Base-by-base conservation (phyloP, 2,797 vertebrate genomes). In the Bovichtus diacanthus region DNA sequence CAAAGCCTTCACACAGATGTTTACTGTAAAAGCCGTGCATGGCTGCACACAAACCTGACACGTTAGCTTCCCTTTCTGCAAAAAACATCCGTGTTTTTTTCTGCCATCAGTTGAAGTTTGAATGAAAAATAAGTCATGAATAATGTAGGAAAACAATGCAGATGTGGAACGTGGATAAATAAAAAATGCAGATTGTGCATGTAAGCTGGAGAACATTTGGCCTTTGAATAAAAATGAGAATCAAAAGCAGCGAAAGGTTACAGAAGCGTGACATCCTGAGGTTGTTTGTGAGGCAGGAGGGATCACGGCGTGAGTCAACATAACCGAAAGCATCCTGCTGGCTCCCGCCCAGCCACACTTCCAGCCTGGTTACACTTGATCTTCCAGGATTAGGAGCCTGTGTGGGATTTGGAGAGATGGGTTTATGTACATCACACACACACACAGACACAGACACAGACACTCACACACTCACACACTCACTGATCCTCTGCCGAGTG, bases 331-430 rank as follows among this genome's bases (percentile, higher is more conserved):
- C 80, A 39, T 88, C 62, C 39, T 0, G 36, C 66, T 77, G 75
- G 81, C 86, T 83, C 59, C 64, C 31, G 38, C 83, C 73, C 78
- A 85, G 86, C 74, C 87, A 53, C 85, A 84, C 83, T 74, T 80
- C 77, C 80, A 82, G 73, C 68, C 61, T 46, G 70, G 80, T 76
- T 88, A 74, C 76, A 80, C 87, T 87, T 86, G 76, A 90, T 92
- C 89, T 86, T 80, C 70, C 63, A 11, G 87, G 85, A 90, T 93
- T 89, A 91, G 77, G 60, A 90, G 69, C 39, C 79, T 76, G 84
- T 84, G 88, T 87, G 81, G 78, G 81, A 82, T 78, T 46, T 71
- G 72, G 74, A 82, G 27, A 78, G 78, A 88, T 71, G 85, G 84
- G 72, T 18, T 88, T 83, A 86, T 74, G 67, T 59, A 73, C 74